Base-by-base conservation (phyloP, 2,113 vertebrate species). In the Naja naja region DNA sequence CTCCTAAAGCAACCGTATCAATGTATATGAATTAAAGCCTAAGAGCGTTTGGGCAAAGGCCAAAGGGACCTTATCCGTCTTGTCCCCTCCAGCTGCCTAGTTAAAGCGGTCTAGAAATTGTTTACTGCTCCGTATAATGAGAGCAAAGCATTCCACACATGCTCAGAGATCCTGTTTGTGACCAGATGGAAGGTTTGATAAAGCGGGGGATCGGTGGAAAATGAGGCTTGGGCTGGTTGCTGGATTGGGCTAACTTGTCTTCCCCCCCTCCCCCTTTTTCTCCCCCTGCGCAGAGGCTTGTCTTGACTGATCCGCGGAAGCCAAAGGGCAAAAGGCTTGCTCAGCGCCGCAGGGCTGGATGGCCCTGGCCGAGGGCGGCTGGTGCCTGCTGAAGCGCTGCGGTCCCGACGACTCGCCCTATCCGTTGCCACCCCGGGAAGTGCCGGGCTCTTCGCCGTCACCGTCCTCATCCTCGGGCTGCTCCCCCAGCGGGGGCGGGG, bases 281-380 rank as follows among this genome's bases (percentile, higher is more conserved):
- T 85, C 43, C 22, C 55, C 74, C 23, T 9, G 52, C 39, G 18
- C 30, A 87, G 91, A 34, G 85, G 18, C 45, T 49, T 1, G 56
- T 18, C 69, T 23, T 5, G 91, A 45, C 47, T 10, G 27, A 52
- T 52, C 1, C n/a, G 87, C 64, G 0, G 34, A 20, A 3, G 60
- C 49, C 43, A 94, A 96, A 98, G 34, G 49, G 34, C n/a, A 43
- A 94, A 92, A 94, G 95, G 92, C 74, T 96, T 97, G 97, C 98
- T 9, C 55, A 58, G 30, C 74, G 74, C 96, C 97, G 93, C 96
- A 97, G 96, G 98, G 97, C 98, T 99, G 99, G 98, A 99, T 99
- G 99, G 99, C 99, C 98, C 98, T 99, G 98, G 98, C 98, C 97
- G 99, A 99, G 97, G 97, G 98, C 97, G 97, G 98, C 98, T 99